phyloP scores from a whole-genome alignment of 92 coral and sea anemone species.

The Plumapathes pennacea region DNA sequence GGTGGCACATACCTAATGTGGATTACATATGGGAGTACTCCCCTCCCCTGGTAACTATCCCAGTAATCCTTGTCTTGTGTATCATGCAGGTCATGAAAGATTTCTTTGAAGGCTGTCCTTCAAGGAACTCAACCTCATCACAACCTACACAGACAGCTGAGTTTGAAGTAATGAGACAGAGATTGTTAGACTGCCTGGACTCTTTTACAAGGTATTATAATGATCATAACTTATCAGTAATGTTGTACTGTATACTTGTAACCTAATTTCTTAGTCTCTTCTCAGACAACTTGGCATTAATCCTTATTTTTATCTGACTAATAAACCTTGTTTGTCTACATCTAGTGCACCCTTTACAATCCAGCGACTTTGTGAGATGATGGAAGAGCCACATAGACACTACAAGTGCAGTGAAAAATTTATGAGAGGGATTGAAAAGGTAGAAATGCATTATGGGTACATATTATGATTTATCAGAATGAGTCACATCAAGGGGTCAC shows the following conservation, averaged over 20 bases:
- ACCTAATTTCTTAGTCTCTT: background rate
- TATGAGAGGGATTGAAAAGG: constrained; percentile 99
- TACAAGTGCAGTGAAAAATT: constrained; percentile 94
- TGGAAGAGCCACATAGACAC: constrained; percentile 88
- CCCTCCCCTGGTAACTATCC: too few species aligned
- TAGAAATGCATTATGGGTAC: constrained; percentile 1
- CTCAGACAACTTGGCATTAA: background rate
- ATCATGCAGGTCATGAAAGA: constrained; percentile 97
- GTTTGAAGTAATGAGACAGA: constrained; percentile 87
- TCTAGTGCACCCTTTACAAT: constrained; percentile 98
- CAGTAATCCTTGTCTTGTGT: too few species aligned
- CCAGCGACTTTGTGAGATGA: constrained; percentile 90
- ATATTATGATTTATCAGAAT: background rate
- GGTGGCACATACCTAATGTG: too few species aligned
- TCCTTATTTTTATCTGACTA: background rate
- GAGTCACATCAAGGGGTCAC: background rate
- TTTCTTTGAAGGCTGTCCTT: constrained; percentile 90
- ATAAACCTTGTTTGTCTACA: background rate
- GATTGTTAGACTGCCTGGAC: constrained; percentile 82
- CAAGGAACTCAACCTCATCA: constrained; percentile 65
- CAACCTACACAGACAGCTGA: constrained; percentile 86
- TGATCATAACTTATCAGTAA: background rate
- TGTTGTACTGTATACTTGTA: background rate
- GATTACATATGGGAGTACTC: too few species aligned
- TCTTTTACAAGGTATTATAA: constrained; percentile 76